Evolutionary conservation across 2,888 invertebrate genomes (phyloP).

Genomic region (Dasypolia templi): DNA sequence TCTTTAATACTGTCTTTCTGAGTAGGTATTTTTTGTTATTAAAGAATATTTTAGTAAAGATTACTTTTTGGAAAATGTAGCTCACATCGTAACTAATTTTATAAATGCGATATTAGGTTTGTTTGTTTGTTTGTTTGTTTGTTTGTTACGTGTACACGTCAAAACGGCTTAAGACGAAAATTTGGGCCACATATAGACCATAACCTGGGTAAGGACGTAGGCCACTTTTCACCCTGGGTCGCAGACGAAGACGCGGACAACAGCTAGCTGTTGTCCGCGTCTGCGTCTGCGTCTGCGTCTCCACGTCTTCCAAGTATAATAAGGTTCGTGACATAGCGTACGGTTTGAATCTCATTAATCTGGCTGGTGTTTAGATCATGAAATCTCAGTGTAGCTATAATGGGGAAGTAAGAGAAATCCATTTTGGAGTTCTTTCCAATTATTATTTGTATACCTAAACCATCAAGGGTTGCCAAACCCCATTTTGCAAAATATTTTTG

Average conservation of each 20-base stretch:
- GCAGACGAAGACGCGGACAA: no score
- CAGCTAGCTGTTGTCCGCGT: no score
- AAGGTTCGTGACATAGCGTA: slow-evolving; percentile 35
- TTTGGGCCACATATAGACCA: no score
- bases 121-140: no score
- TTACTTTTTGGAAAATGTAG: slow-evolving; percentile 5
- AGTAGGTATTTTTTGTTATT: neutral
- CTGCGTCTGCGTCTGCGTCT: no score
- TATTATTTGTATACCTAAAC: neutral
- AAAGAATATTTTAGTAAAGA: slow-evolving; percentile 5
- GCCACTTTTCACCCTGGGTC: no score
- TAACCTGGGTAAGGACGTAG: no score
- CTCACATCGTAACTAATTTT: no score
- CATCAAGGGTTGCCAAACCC: neutral
- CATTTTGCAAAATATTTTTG: neutral
- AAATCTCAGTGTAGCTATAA: slow-evolving; percentile 13
- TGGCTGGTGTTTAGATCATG: slow-evolving; percentile 9
- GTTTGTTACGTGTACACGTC: no score
- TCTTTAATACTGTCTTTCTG: neutral
- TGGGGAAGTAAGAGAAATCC: neutral
- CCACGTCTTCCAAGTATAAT: slow-evolving; percentile 28
- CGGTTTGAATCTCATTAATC: slow-evolving; percentile 28
- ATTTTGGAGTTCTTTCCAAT: neutral
- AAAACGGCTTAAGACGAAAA: no score
- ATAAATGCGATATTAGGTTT: no score